These are phyloP conservation scores for Hoplostethus atlanticus DNA, from an alignment of 2,797 vertebrate species.

Conservation along the genomic window DNA sequence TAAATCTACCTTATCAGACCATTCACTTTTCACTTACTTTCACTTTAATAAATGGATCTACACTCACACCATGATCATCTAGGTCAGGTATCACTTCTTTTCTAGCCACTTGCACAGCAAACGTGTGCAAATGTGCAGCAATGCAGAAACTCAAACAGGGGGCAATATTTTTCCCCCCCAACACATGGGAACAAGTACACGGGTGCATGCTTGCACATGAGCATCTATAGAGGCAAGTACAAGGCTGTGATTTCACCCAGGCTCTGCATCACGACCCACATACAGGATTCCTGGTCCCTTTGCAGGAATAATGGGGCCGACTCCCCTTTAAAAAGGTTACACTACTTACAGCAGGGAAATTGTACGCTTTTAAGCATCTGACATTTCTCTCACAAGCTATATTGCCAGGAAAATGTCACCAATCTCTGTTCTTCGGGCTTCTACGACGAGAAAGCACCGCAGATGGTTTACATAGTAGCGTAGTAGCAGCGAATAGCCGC, in stretches of 20 bases:
- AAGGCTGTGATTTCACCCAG: slow-evolving; percentile 8
- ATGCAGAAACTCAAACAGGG: too few species aligned
- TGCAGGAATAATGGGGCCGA: background rate
- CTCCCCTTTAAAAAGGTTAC: slow-evolving; percentile 49
- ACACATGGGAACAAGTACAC: background rate
- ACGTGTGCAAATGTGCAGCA: too few species aligned
- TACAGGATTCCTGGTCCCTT: slow-evolving; percentile 1
- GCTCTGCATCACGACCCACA: slow-evolving; percentile 4
- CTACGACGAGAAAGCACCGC: slow-evolving; percentile 35
- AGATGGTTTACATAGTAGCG: slow-evolving; percentile 26
- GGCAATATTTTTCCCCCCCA: too few species aligned
- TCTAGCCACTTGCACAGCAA: too few species aligned
- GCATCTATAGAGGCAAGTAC: background rate
- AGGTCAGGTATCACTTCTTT: too few species aligned
- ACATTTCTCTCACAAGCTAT: slow-evolving; percentile 54
- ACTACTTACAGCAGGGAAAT: slow-evolving; percentile 22
- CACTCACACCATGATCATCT: too few species aligned
- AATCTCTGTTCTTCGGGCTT: slow-evolving; percentile 53
- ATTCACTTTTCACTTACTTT: too few species aligned
- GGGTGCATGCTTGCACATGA: background rate
- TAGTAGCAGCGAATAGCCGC: slow-evolving; percentile 21
- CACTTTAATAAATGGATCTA: too few species aligned
- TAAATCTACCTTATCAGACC: too few species aligned
- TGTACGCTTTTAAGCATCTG: slow-evolving; percentile 45
- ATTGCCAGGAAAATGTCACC: slow-evolving; percentile 62